Evolutionary conservation across 2,113 vertebrate genomes (phyloP).

Genomic region (Prunella fulvescens): DNA sequence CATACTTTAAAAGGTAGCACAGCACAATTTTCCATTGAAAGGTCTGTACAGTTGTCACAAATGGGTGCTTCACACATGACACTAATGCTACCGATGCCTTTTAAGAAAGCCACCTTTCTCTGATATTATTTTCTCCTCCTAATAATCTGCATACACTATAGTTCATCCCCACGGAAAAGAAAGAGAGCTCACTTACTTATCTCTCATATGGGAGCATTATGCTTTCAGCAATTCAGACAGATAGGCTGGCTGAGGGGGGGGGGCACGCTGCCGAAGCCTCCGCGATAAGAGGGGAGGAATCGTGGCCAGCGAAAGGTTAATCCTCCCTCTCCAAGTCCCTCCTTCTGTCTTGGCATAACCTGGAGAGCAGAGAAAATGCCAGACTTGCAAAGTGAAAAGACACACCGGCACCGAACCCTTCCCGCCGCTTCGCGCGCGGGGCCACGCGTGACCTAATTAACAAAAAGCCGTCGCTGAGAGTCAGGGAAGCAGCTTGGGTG

Average conservation of each 20-base stretch:
- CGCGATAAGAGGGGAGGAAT: conserved; percentile 26
- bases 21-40: conserved; percentile 93
- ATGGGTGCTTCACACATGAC: conserved; percentile 90
- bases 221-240: conserved; percentile 58
- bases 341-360: conserved; percentile 8
- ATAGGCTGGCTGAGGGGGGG: conserved; percentile 24
- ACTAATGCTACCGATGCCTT: conserved; percentile 85
- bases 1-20: conserved; percentile 93
- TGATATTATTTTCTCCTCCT: conserved; percentile 71
- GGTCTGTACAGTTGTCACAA: conserved; percentile 88
- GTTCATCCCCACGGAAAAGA: conserved; percentile 62
- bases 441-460: conserved; percentile 9
- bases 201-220: conserved; percentile 62
- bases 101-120: conserved; percentile 79
- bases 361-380: background rate
- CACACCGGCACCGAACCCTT: background rate
- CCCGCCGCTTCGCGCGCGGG: background rate
- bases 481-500: conserved; percentile 3
- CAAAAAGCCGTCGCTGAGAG: background rate
- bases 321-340: conserved; percentile 15
- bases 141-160: conserved; percentile 75
- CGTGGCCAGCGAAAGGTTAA: conserved; percentile 33
- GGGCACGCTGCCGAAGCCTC: background rate
- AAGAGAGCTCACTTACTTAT: conserved; percentile 62
- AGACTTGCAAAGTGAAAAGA: conserved; percentile 12